Evolutionary conservation across 2,888 invertebrate species (phyloP).

Genomic region (Antitype chi): DNA sequence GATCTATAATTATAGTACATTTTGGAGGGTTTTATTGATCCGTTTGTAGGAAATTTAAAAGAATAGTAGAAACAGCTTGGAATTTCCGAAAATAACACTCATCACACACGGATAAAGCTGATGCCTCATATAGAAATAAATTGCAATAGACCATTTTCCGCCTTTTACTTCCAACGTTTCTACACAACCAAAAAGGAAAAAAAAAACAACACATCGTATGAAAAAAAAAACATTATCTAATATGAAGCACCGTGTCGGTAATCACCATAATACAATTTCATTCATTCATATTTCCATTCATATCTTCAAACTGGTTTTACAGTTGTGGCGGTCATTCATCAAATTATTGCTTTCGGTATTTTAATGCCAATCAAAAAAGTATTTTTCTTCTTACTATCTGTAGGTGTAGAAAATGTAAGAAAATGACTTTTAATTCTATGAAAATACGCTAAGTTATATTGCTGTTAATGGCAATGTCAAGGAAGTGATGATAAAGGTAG

Average conservation of each 20-base stretch:
- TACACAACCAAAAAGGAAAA: not conserved
- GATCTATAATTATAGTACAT: not conserved
- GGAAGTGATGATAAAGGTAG: not conserved
- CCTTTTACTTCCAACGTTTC: not conserved
- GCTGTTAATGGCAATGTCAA: not conserved
- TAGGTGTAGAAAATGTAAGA: not conserved
- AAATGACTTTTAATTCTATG: constrained; percentile 2
- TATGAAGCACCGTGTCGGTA: not conserved
- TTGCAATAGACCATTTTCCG: not conserved
- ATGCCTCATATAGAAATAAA: not conserved
- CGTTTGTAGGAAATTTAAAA: not conserved
- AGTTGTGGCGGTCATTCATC: not conserved
- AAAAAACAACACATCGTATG: not conserved
- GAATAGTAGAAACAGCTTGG: not conserved
- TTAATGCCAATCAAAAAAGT: too few relatives aligned
- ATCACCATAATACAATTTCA: not conserved
- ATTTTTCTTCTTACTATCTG: not conserved
- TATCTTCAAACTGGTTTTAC: constrained; percentile 18
- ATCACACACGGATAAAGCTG: not conserved
- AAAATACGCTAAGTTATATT: not conserved
- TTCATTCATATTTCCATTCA: constrained; percentile 29
- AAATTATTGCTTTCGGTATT: not conserved
- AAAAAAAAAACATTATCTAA: not conserved
- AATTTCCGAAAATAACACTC: not conserved
- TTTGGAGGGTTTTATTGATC: too few relatives aligned